Percentiles rank a stretch among this genome's conserved stretches.
phyloP scores from a whole-genome alignment of 1,140 invertebrate species.

The Aphidius ervi region DNA sequence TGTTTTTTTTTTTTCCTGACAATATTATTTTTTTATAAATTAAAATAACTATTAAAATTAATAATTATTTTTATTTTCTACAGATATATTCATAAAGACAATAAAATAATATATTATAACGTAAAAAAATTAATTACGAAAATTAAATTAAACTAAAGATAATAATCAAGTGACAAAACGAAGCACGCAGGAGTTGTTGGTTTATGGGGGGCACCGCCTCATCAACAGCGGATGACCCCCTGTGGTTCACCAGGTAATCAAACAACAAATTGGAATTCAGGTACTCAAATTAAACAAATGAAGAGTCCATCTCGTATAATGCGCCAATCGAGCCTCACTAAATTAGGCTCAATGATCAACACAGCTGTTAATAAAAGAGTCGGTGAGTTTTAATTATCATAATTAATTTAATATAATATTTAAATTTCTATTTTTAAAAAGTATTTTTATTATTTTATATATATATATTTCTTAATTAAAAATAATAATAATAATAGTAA shows the following conservation, averaged over 20 bases:
- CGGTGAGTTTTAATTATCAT: slow-evolving; percentile 33
- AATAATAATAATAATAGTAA: no score
- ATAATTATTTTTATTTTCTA: no score
- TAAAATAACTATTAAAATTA: no score
- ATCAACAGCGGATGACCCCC: slow-evolving; percentile 40
- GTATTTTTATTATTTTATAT: not conserved
- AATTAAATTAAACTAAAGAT: slow-evolving; percentile 2
- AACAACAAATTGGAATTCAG: slow-evolving; percentile 41
- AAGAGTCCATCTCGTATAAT: slow-evolving; percentile 57
- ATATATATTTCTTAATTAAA: not conserved
- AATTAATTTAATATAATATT: not conserved
- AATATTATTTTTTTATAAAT: no score
- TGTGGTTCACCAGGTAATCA: slow-evolving; percentile 39
- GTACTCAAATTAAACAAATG: slow-evolving; percentile 46
- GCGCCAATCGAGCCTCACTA: slow-evolving; percentile 64
- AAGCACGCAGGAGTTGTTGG: slow-evolving; percentile 53
- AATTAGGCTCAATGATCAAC: slow-evolving; percentile 64
- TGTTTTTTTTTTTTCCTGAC: no score
- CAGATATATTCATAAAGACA: no score
- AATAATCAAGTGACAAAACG: slow-evolving; percentile 40
- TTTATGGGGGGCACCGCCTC: slow-evolving; percentile 52
- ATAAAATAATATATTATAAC: no score
- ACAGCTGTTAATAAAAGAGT: slow-evolving; percentile 59
- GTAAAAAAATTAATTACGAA: not conserved
- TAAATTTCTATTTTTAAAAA: no score